phyloP scores from a whole-genome alignment of 2,113 vertebrate genomes.

The Hippocampus barbouri region DNA sequence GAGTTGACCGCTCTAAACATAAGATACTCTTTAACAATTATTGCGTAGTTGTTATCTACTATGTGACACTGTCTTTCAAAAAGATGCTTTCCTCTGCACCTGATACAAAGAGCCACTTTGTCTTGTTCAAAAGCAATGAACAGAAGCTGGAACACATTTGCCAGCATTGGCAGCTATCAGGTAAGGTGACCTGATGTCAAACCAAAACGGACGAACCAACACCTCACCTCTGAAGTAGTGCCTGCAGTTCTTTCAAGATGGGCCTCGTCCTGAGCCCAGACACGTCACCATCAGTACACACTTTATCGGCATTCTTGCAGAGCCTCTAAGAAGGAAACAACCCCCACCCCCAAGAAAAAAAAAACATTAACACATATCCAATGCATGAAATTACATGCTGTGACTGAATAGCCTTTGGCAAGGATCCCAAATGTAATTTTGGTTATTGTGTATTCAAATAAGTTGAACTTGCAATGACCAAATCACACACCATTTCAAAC shows the following conservation, averaged over 20 bases:
- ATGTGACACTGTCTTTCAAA: too few species aligned
- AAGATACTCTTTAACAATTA: too few species aligned
- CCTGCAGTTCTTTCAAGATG: constrained; percentile 68
- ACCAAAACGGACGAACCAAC: not conserved
- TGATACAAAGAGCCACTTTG: constrained; percentile 10
- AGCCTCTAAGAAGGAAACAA: constrained; percentile 55
- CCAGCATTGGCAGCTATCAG: not conserved
- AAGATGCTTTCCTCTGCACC: constrained; percentile 7
- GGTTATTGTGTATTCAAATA: not conserved
- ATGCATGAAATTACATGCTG: not conserved
- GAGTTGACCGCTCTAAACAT: too few species aligned
- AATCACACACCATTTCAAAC: not conserved
- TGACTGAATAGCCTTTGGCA: not conserved
- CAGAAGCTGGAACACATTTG: not conserved
- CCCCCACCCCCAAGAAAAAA: not conserved
- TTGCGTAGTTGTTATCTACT: too few species aligned
- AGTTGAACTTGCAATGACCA: not conserved
- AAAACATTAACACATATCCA: not conserved
- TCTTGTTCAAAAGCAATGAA: too few species aligned
- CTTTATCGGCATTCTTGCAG: constrained; percentile 41
- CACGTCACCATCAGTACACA: constrained; percentile 29
- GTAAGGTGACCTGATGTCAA: not conserved
- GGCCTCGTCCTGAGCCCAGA: constrained; percentile 44
- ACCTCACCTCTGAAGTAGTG: constrained; percentile 66
- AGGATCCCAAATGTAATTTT: not conserved